phyloP scores from a whole-genome alignment of 2,113 vertebrate species.

The Apaloderma vittatum region DNA sequence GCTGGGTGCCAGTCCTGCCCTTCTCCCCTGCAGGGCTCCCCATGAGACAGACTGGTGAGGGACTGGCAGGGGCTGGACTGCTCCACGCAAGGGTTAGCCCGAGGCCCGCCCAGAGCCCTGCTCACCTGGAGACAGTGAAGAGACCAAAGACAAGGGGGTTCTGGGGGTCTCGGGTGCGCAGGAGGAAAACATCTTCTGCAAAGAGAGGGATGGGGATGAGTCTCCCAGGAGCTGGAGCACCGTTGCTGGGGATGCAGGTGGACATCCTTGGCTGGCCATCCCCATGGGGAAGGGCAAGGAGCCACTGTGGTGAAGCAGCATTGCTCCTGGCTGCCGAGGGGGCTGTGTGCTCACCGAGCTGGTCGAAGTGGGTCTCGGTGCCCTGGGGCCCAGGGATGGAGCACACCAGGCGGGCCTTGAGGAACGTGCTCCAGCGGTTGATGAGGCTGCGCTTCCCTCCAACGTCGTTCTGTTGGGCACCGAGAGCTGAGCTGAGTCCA shows the following conservation, averaged over 20 bases:
- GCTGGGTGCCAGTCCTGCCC: background rate
- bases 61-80: too few relatives aligned
- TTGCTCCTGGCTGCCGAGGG: rapidly evolving
- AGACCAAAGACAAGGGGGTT: slow-evolving; percentile 87
- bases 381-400: slow-evolving; percentile 82
- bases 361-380: slow-evolving; percentile 86
- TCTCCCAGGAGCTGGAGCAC: background rate
- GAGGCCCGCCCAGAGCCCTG: background rate
- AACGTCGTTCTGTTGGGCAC: slow-evolving; percentile 83
- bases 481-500: background rate
- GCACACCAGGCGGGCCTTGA: slow-evolving; percentile 88
- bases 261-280: background rate
- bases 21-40: background rate
- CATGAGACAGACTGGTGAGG: rapidly evolving
- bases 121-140: slow-evolving; percentile 89
- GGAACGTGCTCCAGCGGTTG: slow-evolving; percentile 91
- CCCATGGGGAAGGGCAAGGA: background rate
- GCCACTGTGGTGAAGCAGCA: rapidly evolving
- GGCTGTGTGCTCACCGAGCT: slow-evolving; percentile 78
- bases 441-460: slow-evolving; percentile 89
- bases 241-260: rapidly evolving
- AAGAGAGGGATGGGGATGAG: background rate
- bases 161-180: slow-evolving; percentile 84
- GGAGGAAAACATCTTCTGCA: slow-evolving; percentile 88
- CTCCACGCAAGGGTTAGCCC: background rate